These are phyloP conservation scores for Eubasilissa splendida DNA, from an alignment of 2,888 invertebrate genomes.

Conservation along the genomic window DNA sequence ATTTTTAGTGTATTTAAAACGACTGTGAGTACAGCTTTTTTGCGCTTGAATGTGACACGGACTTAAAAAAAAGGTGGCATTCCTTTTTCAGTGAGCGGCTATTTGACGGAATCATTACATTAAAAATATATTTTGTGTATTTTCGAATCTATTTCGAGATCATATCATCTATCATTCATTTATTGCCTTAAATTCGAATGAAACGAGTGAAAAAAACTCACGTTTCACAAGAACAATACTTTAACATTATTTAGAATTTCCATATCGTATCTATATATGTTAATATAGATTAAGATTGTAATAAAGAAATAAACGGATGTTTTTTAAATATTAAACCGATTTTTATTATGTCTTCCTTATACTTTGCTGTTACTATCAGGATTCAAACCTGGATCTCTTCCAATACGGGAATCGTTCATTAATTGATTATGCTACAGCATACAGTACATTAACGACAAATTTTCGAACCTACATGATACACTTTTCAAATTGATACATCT, in stretches of 20 bases:
- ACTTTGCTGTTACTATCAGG: not conserved
- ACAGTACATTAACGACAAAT: no score
- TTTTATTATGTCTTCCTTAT: not conserved
- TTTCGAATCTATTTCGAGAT: slow-evolving; percentile 4
- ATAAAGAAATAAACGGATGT: slow-evolving; percentile 21
- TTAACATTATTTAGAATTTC: slow-evolving; percentile 19
- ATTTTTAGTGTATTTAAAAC: not conserved
- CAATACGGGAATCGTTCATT: no score
- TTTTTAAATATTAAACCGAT: not conserved
- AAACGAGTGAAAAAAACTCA: slow-evolving; percentile 1
- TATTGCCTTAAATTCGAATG: slow-evolving; percentile 31
- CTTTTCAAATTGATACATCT: no score
- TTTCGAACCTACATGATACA: no score
- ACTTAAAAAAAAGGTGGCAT: not conserved
- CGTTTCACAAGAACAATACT: not conserved
- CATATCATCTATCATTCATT: slow-evolving; percentile 35
- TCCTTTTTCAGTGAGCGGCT: not conserved
- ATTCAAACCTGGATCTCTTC: no score
- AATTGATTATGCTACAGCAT: no score
- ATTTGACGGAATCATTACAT: not conserved
- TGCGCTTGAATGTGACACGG: slow-evolving; percentile 5
- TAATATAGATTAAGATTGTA: slow-evolving; percentile 23
- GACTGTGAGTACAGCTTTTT: slow-evolving; percentile 11
- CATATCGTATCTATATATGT: slow-evolving; percentile 30
- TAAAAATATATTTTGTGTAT: not conserved